Evolutionary conservation across 2,797 vertebrate genomes (phyloP).

Genomic region (Phataginus tetradactyla): DNA sequence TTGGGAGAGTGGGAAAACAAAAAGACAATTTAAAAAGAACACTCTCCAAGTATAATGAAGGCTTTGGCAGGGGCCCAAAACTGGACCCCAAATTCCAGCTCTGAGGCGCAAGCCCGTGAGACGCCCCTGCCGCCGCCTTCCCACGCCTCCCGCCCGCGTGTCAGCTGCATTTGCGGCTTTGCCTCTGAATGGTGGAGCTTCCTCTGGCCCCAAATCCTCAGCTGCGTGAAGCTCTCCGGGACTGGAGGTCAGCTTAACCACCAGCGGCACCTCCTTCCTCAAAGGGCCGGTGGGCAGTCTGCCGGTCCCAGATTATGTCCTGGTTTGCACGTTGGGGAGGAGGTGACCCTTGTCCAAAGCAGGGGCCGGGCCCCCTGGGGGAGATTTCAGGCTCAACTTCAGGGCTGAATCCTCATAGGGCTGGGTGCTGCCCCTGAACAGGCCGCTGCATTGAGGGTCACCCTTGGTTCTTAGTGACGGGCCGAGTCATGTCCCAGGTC

Average conservation of each 20-base stretch:
- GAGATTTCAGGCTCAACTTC: not conserved
- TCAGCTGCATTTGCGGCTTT: not conserved
- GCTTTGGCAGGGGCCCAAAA: slow-evolving; percentile 44
- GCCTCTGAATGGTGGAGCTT: not conserved
- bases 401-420: not conserved
- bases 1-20: not conserved
- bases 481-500: fast-evolving
- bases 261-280: fast-evolving
- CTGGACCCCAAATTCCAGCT: slow-evolving; percentile 18
- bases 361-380: not conserved
- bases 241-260: not conserved
- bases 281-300: fast-evolving
- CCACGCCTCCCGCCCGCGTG: not conserved
- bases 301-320: not conserved
- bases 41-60: not conserved
- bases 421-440: not conserved
- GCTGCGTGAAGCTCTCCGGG: fast-evolving
- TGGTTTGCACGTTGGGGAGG: fast-evolving
- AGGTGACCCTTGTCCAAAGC: not conserved
- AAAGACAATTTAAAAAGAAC: not conserved
- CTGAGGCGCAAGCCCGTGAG: not conserved
- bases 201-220: not conserved
- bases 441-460: not conserved
- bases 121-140: fast-evolving
- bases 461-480: no score